Evolutionary conservation across 2,888 invertebrate species (phyloP).

Genomic region (Agrenia bidenticulata): DNA sequence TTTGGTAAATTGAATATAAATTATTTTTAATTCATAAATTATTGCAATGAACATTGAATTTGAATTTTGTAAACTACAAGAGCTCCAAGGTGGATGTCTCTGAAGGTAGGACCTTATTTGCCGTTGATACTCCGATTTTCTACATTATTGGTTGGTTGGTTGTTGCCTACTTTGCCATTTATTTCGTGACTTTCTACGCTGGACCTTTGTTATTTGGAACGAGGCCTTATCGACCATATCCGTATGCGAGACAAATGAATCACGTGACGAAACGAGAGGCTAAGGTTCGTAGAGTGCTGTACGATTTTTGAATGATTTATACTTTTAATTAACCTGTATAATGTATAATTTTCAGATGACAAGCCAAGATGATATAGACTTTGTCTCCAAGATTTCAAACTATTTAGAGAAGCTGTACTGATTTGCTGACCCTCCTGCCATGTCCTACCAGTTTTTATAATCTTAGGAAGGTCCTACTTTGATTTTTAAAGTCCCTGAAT

Average conservation of each 20-base stretch:
- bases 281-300: slow-evolving; percentile 1
- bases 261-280: slow-evolving; percentile 20
- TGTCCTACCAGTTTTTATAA: too few relatives aligned
- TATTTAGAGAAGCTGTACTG: background rate
- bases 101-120: slow-evolving; percentile 26
- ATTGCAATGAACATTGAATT: too few relatives aligned
- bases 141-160: slow-evolving; percentile 40
- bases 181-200: slow-evolving; percentile 36
- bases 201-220: slow-evolving; percentile 41
- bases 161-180: slow-evolving; percentile 39
- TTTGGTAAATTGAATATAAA: too few relatives aligned
- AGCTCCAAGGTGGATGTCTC: too few relatives aligned
- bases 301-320: too few relatives aligned
- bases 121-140: slow-evolving; percentile 33
- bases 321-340: too few relatives aligned
- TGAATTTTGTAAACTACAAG: too few relatives aligned
- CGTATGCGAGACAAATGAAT: slow-evolving; percentile 8
- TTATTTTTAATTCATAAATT: too few relatives aligned
- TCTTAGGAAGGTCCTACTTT: too few relatives aligned
- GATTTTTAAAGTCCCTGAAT: too few relatives aligned
- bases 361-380: background rate
- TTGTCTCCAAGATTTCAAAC: background rate
- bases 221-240: background rate
- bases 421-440: too few relatives aligned
- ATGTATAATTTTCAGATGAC: slow-evolving; percentile 10